These are phyloP conservation scores for Auanema freiburgensis DNA, from an alignment of 2,888 invertebrate genomes.

Conservation along the genomic window DNA sequence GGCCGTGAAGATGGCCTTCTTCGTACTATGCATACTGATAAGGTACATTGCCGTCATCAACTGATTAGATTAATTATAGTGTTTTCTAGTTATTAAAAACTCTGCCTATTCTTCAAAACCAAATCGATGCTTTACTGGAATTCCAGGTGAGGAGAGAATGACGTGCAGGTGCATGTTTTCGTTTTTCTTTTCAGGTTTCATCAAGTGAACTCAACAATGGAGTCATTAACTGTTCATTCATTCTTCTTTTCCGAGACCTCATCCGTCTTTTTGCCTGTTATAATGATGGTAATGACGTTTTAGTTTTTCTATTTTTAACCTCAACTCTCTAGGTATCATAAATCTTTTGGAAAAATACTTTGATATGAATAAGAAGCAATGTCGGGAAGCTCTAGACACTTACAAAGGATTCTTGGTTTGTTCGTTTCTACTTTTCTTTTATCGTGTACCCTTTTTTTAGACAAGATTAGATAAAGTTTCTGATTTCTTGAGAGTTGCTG, in stretches of 20 bases:
- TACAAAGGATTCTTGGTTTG: constrained; percentile 91
- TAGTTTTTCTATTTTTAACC: too few relatives aligned
- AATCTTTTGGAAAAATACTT: constrained; percentile 84
- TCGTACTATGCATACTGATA: constrained; percentile 94
- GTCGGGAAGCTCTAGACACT: constrained; percentile 92
- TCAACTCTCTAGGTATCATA: constrained; percentile 32
- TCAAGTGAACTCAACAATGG: constrained; percentile 95
- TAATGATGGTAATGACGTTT: constrained; percentile 98
- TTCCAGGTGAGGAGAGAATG: constrained; percentile 75
- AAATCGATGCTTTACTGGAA: constrained; percentile 90
- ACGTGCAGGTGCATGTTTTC: background rate
- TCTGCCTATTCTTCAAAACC: constrained; percentile 89
- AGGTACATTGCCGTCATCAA: constrained; percentile 66
- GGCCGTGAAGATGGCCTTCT: constrained; percentile 98
- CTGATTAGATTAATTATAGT: constrained; percentile 18
- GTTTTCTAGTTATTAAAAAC: constrained; percentile 79
- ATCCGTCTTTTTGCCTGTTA: constrained; percentile 98
- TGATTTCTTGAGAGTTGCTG: constrained; percentile 84
- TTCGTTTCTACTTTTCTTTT: background rate
- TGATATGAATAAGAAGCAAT: constrained; percentile 99
- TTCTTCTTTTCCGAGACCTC: constrained; percentile 96
- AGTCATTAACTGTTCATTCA: constrained; percentile 98
- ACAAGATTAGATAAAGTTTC: constrained; percentile 95
- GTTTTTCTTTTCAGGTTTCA: constrained; percentile 64
- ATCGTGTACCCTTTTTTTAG: constrained; percentile 24